Evolutionary conservation across 2,888 invertebrate genomes (phyloP).

Genomic region (Drosophila histrio): DNA sequence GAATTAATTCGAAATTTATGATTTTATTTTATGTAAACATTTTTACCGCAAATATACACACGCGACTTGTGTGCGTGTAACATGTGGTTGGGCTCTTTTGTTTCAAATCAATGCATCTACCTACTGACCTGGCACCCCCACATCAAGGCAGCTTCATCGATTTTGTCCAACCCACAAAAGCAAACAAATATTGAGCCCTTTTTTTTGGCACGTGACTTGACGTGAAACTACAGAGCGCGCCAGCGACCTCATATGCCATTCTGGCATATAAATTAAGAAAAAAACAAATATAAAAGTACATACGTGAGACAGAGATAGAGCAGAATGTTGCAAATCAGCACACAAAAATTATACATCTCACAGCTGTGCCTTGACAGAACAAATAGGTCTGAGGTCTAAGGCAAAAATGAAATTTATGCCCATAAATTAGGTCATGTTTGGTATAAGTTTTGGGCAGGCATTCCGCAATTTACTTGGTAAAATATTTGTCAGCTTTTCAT

Average conservation of each 20-base stretch:
- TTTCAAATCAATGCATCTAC: constrained; percentile 51
- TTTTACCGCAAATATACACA: not conserved
- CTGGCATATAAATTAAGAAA: constrained; percentile 44
- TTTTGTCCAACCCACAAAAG: constrained; percentile 28
- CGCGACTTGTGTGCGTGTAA: not conserved
- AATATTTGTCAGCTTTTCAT: constrained; percentile 42
- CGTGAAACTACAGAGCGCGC: constrained; percentile 14
- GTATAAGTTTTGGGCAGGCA: constrained; percentile 5
- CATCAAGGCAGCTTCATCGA: constrained; percentile 45
- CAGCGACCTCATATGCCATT: constrained; percentile 46
- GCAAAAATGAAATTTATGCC: constrained; percentile 1
- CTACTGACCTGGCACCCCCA: constrained; percentile 36
- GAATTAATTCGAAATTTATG: constrained; percentile 27
- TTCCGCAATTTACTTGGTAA: constrained; percentile 34
- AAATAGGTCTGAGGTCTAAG: constrained; percentile 1
- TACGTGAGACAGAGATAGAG: not conserved
- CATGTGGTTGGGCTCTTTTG: constrained; percentile 28
- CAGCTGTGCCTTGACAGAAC: constrained; percentile 30
- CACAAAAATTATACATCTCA: constrained; percentile 33
- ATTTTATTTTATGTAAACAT: constrained; percentile 19
- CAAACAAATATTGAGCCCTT: constrained; percentile 24
- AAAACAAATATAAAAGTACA: constrained; percentile 23
- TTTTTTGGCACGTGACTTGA: constrained; percentile 50
- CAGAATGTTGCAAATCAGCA: constrained; percentile 26
- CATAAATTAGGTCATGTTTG: constrained; percentile 30